Evolutionary conservation across 2,797 vertebrate genomes (phyloP).

Genomic region (Poecilia wingei): DNA sequence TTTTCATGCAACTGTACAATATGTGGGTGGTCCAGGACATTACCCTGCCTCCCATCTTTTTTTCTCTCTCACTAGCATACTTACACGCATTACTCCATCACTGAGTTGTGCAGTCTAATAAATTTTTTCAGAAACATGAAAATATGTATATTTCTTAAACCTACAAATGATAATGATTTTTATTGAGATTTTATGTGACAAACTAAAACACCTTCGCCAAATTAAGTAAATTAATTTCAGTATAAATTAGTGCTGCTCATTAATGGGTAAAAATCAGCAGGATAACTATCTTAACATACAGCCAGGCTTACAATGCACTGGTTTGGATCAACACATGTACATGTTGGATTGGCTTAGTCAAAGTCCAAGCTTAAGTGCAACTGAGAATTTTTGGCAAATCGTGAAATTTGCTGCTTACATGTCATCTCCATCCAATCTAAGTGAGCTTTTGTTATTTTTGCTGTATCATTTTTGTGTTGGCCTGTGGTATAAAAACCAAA

Average conservation of each 20-base stretch:
- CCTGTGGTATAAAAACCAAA: neutral
- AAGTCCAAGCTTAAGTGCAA: neutral
- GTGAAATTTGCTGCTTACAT: too few species aligned
- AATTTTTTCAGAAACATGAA: neutral
- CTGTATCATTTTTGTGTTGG: neutral
- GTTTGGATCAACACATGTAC: neutral
- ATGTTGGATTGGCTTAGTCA: neutral
- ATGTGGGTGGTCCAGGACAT: constrained; percentile 38
- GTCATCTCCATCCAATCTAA: neutral
- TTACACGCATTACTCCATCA: constrained; percentile 17
- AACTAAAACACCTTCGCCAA: neutral
- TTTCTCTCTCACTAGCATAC: constrained; percentile 9
- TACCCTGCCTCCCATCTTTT: constrained; percentile 14
- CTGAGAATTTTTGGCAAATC: too few species aligned
- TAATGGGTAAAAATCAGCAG: neutral
- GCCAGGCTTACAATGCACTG: neutral
- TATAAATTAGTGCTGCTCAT: neutral
- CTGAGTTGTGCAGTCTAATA: constrained; percentile 28
- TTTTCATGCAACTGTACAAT: constrained; percentile 5
- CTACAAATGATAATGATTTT: neutral
- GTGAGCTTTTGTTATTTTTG: neutral
- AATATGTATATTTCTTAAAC: neutral
- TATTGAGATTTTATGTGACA: neutral
- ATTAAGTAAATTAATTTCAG: neutral
- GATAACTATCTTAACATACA: neutral